Base-by-base conservation (phyloP, 1,140 invertebrate genomes). In the Drosophila mauritiana region DNA sequence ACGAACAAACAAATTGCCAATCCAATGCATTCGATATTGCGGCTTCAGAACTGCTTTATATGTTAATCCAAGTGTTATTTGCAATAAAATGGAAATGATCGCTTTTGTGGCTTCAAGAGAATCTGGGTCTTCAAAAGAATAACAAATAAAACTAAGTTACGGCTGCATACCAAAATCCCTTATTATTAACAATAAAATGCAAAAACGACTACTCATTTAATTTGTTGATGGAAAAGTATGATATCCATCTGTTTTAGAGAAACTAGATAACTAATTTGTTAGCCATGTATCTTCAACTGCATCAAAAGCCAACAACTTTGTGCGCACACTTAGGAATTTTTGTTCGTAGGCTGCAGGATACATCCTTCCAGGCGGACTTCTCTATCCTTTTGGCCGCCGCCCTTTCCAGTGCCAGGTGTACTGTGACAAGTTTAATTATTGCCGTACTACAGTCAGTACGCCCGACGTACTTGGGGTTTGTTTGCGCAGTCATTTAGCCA, bases 401-500 rank as follows among this genome's bases (percentile, higher is more conserved):
- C 11, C 4, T 25, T 25, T 37, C 22, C 17, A 15, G n/a, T 39
- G 64, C 46, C 39, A 45, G 62, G 58, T 36, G 49, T 52, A 52
- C 54, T 48, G 56, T 52, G 64, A 63, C 82, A 83, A 83, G 83
- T 83, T 83, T 86, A 88, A 88, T 86, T 83, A 88, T 83, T 67
- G 70, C 55, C 73, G 17, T 61, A 25, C 65, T 54, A 20, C 45
- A 52, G 55, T 55, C 52, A 36, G 31, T 25, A 27, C 54, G 36
- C 54, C 31, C 20, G 45, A 42, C 51, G 52, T 45, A 63, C 54
- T 81, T 67, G 31, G 70, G 61, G 58, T 48, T 37, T 85, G 83
- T 86, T 88, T 86, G 75, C 79, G 65, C 68, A 88, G 83, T 86
- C 82, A 88, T 88, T 88, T 75, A 79, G 81, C 63, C 74, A 82